Base-by-base conservation (phyloP, 1,140 invertebrate species). In the Drosophila takahashii region DNA sequence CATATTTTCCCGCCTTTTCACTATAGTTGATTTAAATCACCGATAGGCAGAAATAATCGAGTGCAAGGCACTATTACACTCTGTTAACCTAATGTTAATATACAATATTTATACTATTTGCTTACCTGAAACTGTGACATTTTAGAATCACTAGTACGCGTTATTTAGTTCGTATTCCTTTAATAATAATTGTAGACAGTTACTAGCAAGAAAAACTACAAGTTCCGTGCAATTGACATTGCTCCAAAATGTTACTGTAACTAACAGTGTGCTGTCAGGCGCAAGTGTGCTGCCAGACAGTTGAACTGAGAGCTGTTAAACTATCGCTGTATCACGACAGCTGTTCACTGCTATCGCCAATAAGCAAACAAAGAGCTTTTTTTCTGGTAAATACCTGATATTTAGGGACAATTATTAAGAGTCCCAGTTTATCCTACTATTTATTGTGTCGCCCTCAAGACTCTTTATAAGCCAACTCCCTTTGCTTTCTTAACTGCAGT, bases 251-350 rank as follows among this genome's bases (percentile, higher is more conserved):
- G n/a, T 36, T 10, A 27, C 29, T 11, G 2, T 11, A 8, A 3
- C 4, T 65, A 15, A 37, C 16, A 47, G 29, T 11, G 61, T 36
- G 6, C 61, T 61, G 61, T 27, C 29, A 3, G 18, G 9, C 34
- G 16, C 13, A 11, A 16, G 5, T 44, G 45, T 52, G 61, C 27
- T 73, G 52, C 41, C 51, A 32, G 22, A 51, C 6, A 16, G 18
- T 3, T 51, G 54, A 13, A 16, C 26, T 39, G 11, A 15, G 22
- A 10, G 22, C 15, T 5, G 9, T 11, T 4, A 7, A 11, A 15
- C 16, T 29, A 61, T 57, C 59, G 60, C 37, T 4, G 11, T n/a
- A n/a, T 62, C 53, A 62, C 52, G 37, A 56, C 59, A 62, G 53
- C 52, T 59, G 59, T 62, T 62, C 22, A 3, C 16, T 58, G 27